Base-by-base conservation (phyloP, 1,140 invertebrate genomes). In the Mya arenaria region DNA sequence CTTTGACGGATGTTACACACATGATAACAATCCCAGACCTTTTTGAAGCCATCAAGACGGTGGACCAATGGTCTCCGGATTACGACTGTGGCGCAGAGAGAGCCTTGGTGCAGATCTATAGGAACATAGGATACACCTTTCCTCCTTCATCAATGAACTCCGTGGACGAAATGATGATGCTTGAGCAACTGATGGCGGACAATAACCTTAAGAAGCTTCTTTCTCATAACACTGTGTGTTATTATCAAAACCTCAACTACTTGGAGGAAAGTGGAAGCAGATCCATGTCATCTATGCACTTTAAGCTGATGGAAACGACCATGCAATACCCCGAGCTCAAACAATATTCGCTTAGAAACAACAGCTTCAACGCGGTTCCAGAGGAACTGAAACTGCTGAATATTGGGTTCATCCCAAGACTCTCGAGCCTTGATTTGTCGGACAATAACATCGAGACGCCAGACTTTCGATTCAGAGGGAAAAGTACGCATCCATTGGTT, bases 221-320 rank as follows among this genome's bases (percentile, higher is more conserved):
- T 15, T 48, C 28, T 13, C 66, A 68, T 30, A 58, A 58, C 4
- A 23, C 25, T 3, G n/a, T 41, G 1, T 80, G 77, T 39, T 32
- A 17, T 13, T 80, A 71, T 62, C 32, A 23, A 13, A 69, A 80
- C n/a, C 65, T 80, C 17, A 34, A 41, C 13, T 80, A 71, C 66
- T 32, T 80, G 1, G 77, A 80, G 19, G 44, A 80, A 44, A 80
- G 77, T 56, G 77, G 77, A 32, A 80, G 55, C 36, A 39, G 65
- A n/a, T 68, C 44, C 37, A 44, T 60, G 52, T 48, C 39, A 0
- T 13, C n/a, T 0, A 62, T 56, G 17, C 77, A 80, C 30, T 34
- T 71, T 30, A 80, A 71, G 36, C 1, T 80, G 4, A 75, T 75
- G 56, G 73, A 75, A 39, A 19, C 36, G 19, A 32, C 36, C 30